Evolutionary conservation across 1,140 invertebrate species (phyloP), one percentile per base, ranked within the genome.

Genomic region (Teleopsis dalmanni): DNA sequence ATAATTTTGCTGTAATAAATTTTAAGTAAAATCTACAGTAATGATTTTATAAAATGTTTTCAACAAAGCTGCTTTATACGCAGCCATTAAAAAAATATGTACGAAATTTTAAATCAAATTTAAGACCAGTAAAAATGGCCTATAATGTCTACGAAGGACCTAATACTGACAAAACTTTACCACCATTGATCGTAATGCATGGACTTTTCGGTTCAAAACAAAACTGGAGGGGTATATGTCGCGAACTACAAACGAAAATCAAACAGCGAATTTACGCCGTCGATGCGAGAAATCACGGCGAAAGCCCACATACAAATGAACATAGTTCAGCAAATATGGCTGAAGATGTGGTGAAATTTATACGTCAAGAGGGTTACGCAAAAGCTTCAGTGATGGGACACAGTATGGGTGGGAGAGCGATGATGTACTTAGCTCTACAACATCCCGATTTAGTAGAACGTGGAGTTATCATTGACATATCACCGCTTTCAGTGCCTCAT

Each of bases 211-310:
- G 90, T 1, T 86, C 83, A 0, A 92, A 90, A 69, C 80, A 72
- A 51, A 94, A 95, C 63, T 94, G 88, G 87, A 83, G 84, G 37
- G 79, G 78, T 33, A 62, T 93, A 14, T 83, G 83, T 3, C 93
- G 90, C 72, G 77, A 76, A 1, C 79, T 93, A 29, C 72, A 81
- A 49, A n/a, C 74, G 73, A 48, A 74, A 77, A 53, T 69, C 69
- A 2, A 46, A 57, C 14, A 74, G 82, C 55, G 47, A 68, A 80
- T 95, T 0, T 80, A 91, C 31, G 74, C 83, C 1, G 73, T 94
- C 16, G 92, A 96, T 76, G 81, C 85, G 3, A 78, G 92, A 61
- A 95, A 96, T 72, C 93, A 96, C 72, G 93, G 93, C 0, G 86
- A 91, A 31, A 94, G 90, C 62, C 85, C 86, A 1, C 91, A 93